Evolutionary conservation across 2,888 invertebrate genomes (phyloP), one percentile per base, ranked within the genome.

Genomic region (Drosophila ochracea): DNA sequence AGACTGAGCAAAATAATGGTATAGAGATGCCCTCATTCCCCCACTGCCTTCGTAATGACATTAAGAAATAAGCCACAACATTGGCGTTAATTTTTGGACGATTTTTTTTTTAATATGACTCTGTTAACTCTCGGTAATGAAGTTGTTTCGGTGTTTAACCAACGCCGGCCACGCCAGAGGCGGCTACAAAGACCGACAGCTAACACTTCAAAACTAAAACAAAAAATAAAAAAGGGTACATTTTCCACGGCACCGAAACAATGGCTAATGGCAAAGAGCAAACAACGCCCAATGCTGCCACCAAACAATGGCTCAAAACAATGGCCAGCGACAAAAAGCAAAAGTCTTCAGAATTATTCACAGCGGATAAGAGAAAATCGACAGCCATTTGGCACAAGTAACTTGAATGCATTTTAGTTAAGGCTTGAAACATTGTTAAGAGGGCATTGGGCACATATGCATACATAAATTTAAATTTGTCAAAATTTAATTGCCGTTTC

Each of bases 41-140:
- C 9, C n/a, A 28, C 28, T 13, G 19, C 30, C 41, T 16, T 5
- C 3, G 4, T 52, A 52, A 47, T 39, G 64, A 37, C 62, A 83
- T 82, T 83, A 75, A 68, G 77, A 70, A 73, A 74, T 68, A 81
- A 70, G 60, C 76, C 53, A 61, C 65, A 83, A 73, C 79, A 79
- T 68, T 81, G 75, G 73, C 79, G 88, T 84, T 84, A 80, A 87
- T 87, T 81, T 79, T 76, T 54, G 30, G 68, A 65, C 64, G 73
- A 73, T 47, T 28, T 25, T 58, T 54, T 47, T 54, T 47, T 35
- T 35, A 35, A 47, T 35, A 33, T 50, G 41, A 55, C 52, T 64
- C 54, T 66, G 62, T 62, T 70, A 63, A 47, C 21, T 55, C n/a
- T 41, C 63, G 33, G 71, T 78, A 81, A 88, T 88, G 68, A 84